Conservation (phyloP, 2,888 invertebrate genomes). For the Dichetophora obliterata region DNA sequence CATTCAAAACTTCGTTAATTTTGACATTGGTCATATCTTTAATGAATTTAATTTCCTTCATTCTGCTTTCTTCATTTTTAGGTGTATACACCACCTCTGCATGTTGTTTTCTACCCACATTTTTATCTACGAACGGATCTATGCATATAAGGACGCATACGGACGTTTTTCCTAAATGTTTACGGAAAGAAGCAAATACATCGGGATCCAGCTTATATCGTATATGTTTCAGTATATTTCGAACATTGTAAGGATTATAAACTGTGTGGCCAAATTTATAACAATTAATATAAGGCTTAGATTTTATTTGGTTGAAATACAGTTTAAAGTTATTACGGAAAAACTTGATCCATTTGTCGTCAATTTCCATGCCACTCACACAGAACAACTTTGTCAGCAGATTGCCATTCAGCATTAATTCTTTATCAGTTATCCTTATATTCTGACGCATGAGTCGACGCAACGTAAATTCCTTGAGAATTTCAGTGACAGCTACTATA, state of each 20-base stretch:
- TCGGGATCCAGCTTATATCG: background rate
- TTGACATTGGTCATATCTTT: too few species aligned
- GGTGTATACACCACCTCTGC: too few species aligned
- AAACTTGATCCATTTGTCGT: background rate
- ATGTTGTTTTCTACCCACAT: too few species aligned
- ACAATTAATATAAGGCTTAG: too few species aligned
- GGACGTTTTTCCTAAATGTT: background rate
- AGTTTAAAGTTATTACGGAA: background rate
- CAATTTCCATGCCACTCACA: background rate
- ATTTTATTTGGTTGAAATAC: too few species aligned
- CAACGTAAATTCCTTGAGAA: background rate
- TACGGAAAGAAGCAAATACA: background rate
- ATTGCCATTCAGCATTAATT: background rate
- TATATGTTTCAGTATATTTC: background rate
- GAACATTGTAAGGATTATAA: background rate
- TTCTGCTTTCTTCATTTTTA: too few species aligned
- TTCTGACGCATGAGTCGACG: background rate
- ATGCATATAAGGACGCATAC: background rate
- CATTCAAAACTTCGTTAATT: too few species aligned
- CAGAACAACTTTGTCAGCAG: background rate
- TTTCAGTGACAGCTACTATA: conserved; percentile 6
- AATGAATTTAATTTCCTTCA: too few species aligned
- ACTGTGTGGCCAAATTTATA: too few species aligned
- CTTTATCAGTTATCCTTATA: background rate
- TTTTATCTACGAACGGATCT: too few species aligned